phyloP scores from a whole-genome alignment of 2,888 invertebrate species.

The Orthonychiurus folsomi region DNA sequence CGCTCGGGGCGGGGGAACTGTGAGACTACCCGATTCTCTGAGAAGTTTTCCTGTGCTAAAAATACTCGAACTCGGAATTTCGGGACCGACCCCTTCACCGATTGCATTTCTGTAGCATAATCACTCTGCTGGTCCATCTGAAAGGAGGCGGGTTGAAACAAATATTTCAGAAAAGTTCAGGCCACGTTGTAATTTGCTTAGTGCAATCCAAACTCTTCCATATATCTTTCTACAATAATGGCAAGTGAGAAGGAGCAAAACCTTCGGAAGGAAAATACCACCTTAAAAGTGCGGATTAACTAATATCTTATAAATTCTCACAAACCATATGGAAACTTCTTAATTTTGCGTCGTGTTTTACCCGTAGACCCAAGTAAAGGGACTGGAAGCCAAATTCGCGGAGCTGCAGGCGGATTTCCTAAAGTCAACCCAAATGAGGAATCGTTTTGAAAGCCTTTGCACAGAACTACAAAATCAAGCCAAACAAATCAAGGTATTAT shows the following conservation, averaged over 20 bases:
- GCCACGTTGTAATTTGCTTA: too few species aligned
- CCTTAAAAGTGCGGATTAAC: constrained; percentile 25
- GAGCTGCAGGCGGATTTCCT: constrained; percentile 28
- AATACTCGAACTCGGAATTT: too few species aligned
- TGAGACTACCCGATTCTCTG: too few species aligned
- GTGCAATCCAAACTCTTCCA: too few species aligned
- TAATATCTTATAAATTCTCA: not conserved
- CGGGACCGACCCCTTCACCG: too few species aligned
- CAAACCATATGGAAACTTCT: not conserved
- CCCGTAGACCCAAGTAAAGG: constrained; percentile 26
- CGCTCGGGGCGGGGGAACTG: too few species aligned
- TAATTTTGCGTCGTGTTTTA: not conserved
- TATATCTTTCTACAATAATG: too few species aligned
- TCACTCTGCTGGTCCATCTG: too few species aligned
- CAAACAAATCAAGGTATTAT: constrained; percentile 34
- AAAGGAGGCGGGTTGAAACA: too few species aligned
- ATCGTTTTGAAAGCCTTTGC: constrained; percentile 35
- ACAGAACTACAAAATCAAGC: constrained; percentile 38
- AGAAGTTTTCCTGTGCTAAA: too few species aligned
- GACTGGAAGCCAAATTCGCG: constrained; percentile 29
- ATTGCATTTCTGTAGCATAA: too few species aligned
- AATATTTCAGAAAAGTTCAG: too few species aligned
- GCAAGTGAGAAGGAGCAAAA: constrained; percentile 27
- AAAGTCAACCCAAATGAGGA: constrained; percentile 31
- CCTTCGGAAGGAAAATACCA: constrained; percentile 30